Evolutionary conservation across 2,888 invertebrate species (phyloP).

Genomic region (Patella caerulea): DNA sequence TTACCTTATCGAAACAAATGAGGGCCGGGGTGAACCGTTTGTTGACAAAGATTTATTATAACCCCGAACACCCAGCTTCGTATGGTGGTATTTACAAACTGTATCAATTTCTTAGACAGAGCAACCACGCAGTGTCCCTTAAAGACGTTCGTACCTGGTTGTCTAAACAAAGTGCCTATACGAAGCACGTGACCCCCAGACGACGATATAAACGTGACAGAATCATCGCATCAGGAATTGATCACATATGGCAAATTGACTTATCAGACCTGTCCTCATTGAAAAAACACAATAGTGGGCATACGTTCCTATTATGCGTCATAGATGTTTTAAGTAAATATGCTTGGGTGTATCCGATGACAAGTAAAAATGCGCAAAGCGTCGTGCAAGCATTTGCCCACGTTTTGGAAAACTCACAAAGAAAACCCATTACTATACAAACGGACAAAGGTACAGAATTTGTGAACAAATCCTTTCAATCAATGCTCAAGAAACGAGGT

Average conservation of each 20-base stretch:
- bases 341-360: too few relatives aligned
- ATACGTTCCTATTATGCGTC: too few relatives aligned
- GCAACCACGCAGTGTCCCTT: neutral
- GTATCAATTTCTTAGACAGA: neutral
- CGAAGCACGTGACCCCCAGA: neutral
- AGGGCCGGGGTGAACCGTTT: neutral
- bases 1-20: neutral
- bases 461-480: slow-evolving; percentile 30
- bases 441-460: too few relatives aligned
- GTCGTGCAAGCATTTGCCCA: too few relatives aligned
- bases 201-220: slow-evolving; percentile 20
- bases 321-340: too few relatives aligned
- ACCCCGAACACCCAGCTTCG: neutral
- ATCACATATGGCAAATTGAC: slow-evolving; percentile 52
- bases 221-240: slow-evolving; percentile 37
- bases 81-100: neutral
- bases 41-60: neutral
- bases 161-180: neutral
- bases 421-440: too few relatives aligned
- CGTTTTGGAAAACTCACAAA: too few relatives aligned
- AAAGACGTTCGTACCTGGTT: neutral
- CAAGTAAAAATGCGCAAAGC: too few relatives aligned
- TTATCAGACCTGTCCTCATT: neutral
- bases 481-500: too few relatives aligned
- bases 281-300: slow-evolving; percentile 30